A percentile compares a stretch with the other conserved stretches of the same genome.
Conservation (phyloP, 2,797 vertebrate genomes). For the Strix occidentalis region DNA sequence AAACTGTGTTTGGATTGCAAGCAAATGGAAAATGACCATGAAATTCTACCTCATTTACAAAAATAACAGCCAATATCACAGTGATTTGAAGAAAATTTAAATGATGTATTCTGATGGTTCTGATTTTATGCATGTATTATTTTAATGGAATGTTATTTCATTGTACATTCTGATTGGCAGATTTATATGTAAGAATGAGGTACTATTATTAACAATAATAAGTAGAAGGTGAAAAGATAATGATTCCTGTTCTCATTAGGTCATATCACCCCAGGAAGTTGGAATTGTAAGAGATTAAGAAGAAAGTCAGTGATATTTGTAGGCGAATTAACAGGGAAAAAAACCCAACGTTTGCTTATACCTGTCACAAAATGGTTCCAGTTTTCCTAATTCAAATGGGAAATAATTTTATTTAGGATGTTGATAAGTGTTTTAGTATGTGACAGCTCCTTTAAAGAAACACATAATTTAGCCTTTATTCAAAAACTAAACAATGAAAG, state of each 20-base stretch:
- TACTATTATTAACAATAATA: not conserved
- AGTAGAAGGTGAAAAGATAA: not conserved
- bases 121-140: not conserved
- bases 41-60: not conserved
- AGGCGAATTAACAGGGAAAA: not conserved
- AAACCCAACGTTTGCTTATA: not conserved
- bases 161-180: not conserved
- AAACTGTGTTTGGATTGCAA: not conserved
- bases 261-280: not conserved
- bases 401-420: not conserved
- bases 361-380: not conserved
- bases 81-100: not conserved
- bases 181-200: not conserved
- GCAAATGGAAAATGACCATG: not conserved
- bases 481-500: not conserved
- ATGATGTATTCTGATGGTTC: not conserved
- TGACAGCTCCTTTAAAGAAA: not conserved
- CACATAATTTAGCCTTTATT: not conserved
- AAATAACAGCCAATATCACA: not conserved
- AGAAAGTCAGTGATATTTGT: not conserved
- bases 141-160: not conserved
- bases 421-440: not conserved
- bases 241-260: not conserved
- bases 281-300: not conserved
- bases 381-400: not conserved